A percentile compares a stretch with the other conserved stretches of the same genome.
Conservation (phyloP, 2,888 invertebrate genomes). For the Hirtodrosophila alboralis region DNA sequence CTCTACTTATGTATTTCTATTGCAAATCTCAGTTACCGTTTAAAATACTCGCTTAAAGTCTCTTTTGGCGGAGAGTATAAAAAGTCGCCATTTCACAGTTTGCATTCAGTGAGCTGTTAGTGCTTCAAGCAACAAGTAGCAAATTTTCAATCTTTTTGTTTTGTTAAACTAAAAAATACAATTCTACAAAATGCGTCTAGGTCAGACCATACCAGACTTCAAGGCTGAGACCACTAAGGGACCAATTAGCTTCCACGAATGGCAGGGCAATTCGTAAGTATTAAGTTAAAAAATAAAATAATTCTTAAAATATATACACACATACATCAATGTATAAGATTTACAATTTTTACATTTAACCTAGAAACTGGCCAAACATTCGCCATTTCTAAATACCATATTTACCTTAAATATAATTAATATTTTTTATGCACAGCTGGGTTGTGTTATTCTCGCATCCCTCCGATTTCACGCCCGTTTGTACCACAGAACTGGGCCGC, state of each 20-base stretch:
- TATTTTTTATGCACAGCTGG: slow-evolving; percentile 87
- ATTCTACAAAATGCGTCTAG: slow-evolving; percentile 87
- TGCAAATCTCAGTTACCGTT: slow-evolving; percentile 1
- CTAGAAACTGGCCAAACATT: background rate
- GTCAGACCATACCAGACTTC: slow-evolving; percentile 91
- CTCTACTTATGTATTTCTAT: too few species aligned
- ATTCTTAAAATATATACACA: background rate
- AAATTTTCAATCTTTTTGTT: background rate
- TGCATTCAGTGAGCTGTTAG: slow-evolving; percentile 36
- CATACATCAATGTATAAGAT: background rate
- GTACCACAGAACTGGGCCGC: slow-evolving; percentile 92
- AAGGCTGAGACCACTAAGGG: slow-evolving; percentile 89
- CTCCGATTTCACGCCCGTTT: slow-evolving; percentile 94
- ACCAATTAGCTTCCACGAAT: slow-evolving; percentile 90
- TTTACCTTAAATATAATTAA: background rate
- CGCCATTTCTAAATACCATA: background rate
- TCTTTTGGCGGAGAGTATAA: slow-evolving; percentile 35
- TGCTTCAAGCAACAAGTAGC: slow-evolving; percentile 7
- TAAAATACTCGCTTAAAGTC: background rate
- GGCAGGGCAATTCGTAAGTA: slow-evolving; percentile 90
- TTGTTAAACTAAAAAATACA: slow-evolving; percentile 2
- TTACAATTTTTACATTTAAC: background rate
- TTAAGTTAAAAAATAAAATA: background rate
- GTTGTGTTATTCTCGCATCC: slow-evolving; percentile 94
- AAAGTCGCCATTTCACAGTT: slow-evolving; percentile 16